These are phyloP conservation scores for Oreohelix idahoensis DNA, from an alignment of 1,140 invertebrate species.

Conservation along the genomic window DNA sequence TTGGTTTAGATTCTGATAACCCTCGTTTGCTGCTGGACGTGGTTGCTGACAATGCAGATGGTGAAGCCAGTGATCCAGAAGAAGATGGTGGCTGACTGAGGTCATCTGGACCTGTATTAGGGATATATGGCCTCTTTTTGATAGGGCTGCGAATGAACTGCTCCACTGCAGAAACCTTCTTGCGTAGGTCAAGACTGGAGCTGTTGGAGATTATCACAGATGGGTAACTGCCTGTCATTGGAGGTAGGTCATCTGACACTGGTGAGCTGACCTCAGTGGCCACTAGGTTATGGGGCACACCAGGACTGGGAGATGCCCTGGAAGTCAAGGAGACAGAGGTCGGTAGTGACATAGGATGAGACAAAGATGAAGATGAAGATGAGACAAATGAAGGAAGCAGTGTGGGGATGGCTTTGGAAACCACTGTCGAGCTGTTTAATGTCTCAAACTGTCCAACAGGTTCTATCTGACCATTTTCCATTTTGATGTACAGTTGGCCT, in stretches of 20 bases:
- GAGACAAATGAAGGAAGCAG: constrained; percentile 21
- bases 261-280: constrained; percentile 17
- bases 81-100: not conserved
- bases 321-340: not conserved
- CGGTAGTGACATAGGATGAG: not conserved
- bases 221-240: constrained; percentile 26
- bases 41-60: not conserved
- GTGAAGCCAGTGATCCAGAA: not conserved
- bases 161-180: constrained; percentile 52
- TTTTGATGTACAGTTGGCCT: constrained; percentile 26
- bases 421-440: not conserved
- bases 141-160: constrained; percentile 67
- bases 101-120: constrained; percentile 36
- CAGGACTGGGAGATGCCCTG: constrained; percentile 10
- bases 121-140: constrained; percentile 69
- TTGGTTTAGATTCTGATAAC: constrained; percentile 27
- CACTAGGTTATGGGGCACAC: constrained; percentile 41
- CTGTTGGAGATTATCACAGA: constrained; percentile 62
- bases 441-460: constrained; percentile 21
- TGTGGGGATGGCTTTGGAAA: constrained; percentile 1
- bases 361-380: constrained; percentile 6
- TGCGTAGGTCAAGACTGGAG: constrained; percentile 64
- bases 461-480: constrained; percentile 21
- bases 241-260: constrained; percentile 35
- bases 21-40: constrained; percentile 10